Conservation (phyloP, 2,113 vertebrate genomes). For the Aythya baeri region DNA sequence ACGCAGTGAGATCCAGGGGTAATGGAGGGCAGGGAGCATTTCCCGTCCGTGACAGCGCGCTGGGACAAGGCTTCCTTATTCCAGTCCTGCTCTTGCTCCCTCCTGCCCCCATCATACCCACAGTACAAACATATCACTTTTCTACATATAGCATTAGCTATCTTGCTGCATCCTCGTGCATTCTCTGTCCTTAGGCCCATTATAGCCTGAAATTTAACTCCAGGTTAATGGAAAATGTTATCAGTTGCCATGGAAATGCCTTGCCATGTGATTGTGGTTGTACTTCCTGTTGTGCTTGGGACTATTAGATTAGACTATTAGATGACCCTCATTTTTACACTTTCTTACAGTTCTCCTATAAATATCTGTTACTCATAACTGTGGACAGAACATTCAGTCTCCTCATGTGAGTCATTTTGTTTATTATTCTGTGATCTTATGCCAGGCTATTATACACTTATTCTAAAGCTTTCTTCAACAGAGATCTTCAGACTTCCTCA, state of each 20-base stretch:
- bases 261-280: not conserved
- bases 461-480: not conserved
- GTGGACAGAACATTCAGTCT: not conserved
- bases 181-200: not conserved
- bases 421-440: not conserved
- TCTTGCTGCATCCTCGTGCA: not conserved
- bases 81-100: not conserved
- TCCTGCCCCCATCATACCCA: not conserved
- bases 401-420: not conserved
- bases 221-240: not conserved
- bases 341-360: not conserved
- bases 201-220: not conserved
- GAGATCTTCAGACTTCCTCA: not conserved
- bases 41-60: not conserved
- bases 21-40: not conserved
- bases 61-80: not conserved
- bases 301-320: not conserved
- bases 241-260: not conserved
- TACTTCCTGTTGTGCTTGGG: conserved; percentile 2
- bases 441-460: not conserved
- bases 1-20: not conserved
- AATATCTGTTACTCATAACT: not conserved
- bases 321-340: not conserved
- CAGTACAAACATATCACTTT: not conserved
- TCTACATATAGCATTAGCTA: not conserved